Evolutionary conservation across 2,113 vertebrate genomes (phyloP).

Genomic region (Rynchops niger): DNA sequence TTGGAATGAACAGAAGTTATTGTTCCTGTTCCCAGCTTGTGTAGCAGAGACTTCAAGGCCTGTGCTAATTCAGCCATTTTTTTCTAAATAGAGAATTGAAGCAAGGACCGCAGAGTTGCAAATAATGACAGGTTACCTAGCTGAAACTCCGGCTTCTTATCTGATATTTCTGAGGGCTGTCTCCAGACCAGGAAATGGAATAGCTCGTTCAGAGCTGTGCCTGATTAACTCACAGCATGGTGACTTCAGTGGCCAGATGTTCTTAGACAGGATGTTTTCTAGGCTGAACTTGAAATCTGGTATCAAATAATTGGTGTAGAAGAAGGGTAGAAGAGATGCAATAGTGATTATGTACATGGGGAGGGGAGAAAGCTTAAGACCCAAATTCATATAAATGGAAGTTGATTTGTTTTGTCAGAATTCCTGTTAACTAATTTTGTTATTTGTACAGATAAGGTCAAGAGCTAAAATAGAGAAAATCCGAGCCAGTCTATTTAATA

Average conservation of each 20-base stretch:
- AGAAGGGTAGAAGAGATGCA: neutral
- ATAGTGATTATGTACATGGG: neutral
- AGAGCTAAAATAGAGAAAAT: conserved; percentile 98
- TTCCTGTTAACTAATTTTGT: neutral
- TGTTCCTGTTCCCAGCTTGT: neutral
- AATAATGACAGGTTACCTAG: neutral
- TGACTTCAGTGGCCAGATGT: neutral
- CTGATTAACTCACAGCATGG: neutral
- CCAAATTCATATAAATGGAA: neutral
- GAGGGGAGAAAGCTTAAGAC: too few species aligned
- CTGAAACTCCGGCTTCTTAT: neutral
- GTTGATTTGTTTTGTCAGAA: neutral
- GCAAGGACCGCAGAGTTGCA: neutral
- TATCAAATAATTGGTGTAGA: neutral
- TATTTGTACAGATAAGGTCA: conserved; percentile 87
- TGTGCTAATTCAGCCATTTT: neutral
- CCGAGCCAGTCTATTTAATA: conserved; percentile 95
- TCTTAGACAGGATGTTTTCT: neutral
- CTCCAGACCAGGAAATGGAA: neutral
- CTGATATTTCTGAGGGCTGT: neutral
- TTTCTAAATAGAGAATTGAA: neutral
- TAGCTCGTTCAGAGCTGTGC: neutral
- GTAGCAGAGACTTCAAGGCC: neutral
- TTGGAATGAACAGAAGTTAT: neutral
- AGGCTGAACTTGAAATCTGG: neutral